phyloP scores from a whole-genome alignment of 2,888 invertebrate genomes.

The Himalopsyche anomala region DNA sequence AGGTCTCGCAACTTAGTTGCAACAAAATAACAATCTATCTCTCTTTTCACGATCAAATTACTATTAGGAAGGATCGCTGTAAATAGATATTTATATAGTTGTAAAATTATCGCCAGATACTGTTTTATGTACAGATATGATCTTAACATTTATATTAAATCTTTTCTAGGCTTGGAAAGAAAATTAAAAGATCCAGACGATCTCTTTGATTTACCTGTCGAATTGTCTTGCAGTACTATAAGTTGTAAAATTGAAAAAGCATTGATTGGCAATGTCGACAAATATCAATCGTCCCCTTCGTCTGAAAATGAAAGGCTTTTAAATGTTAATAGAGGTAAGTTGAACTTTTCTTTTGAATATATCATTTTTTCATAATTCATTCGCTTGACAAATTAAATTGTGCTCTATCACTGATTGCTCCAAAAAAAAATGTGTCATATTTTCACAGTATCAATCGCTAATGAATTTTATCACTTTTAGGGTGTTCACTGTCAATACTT shows the following conservation, averaged over 20 bases:
- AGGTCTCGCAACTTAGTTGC: no score
- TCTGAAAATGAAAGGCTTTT: slow-evolving; percentile 1
- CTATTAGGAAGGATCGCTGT: no score
- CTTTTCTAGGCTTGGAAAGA: slow-evolving; percentile 78
- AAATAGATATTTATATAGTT: no score
- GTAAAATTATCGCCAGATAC: no score
- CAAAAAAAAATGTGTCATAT: neutral
- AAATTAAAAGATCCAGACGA: slow-evolving; percentile 86
- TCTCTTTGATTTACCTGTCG: slow-evolving; percentile 87
- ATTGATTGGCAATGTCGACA: slow-evolving; percentile 76
- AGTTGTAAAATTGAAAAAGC: slow-evolving; percentile 79
- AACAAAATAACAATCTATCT: no score
- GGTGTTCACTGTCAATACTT: no score
- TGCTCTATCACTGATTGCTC: neutral
- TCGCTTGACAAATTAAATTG: neutral
- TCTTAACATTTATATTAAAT: neutral
- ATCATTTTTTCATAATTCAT: neutral
- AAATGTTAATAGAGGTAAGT: slow-evolving; percentile 45
- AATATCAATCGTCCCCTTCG: slow-evolving; percentile 70
- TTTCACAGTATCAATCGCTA: neutral
- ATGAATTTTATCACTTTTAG: no score
- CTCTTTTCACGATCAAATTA: no score
- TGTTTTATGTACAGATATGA: neutral
- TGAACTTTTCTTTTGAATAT: neutral
- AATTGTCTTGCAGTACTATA: slow-evolving; percentile 79